Conservation (phyloP, 1,140 invertebrate genomes). For the Macrocentrus cingulum region DNA sequence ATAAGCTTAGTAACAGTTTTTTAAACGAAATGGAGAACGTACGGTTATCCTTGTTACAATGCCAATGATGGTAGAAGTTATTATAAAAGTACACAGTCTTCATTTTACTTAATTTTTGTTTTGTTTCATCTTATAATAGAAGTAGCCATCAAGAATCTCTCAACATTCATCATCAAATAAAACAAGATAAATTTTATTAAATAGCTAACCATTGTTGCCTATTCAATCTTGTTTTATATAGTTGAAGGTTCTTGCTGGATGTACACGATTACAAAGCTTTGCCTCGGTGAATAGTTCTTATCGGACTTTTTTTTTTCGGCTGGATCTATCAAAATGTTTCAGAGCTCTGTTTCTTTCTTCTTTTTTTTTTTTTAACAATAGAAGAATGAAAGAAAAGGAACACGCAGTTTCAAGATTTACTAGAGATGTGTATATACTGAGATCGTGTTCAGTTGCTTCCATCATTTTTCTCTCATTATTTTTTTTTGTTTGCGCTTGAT, state of each 20-base stretch:
- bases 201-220: neutral
- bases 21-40: slow-evolving; percentile 39
- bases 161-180: neutral
- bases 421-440: too few relatives aligned
- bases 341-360: too few relatives aligned
- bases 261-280: slow-evolving; percentile 2
- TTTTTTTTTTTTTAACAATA: too few relatives aligned
- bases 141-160: neutral
- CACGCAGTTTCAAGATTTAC: too few relatives aligned
- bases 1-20: slow-evolving; percentile 57
- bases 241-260: neutral
- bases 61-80: slow-evolving; percentile 46
- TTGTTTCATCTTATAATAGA: neutral
- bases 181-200: neutral
- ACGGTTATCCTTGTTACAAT: slow-evolving; percentile 32
- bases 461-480: too few relatives aligned
- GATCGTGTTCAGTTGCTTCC: too few relatives aligned
- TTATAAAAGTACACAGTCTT: neutral
- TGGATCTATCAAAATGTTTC: too few relatives aligned
- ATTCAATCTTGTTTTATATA: neutral
- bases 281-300: neutral
- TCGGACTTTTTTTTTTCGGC: too few relatives aligned
- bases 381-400: too few relatives aligned
- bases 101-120: neutral
- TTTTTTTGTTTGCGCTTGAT: too few relatives aligned